A percentile compares a stretch with the other conserved stretches of the same genome.
These are phyloP conservation scores for Hirudinaria manillensis DNA, from an alignment of 2,888 invertebrate genomes.

Conservation along the genomic window DNA sequence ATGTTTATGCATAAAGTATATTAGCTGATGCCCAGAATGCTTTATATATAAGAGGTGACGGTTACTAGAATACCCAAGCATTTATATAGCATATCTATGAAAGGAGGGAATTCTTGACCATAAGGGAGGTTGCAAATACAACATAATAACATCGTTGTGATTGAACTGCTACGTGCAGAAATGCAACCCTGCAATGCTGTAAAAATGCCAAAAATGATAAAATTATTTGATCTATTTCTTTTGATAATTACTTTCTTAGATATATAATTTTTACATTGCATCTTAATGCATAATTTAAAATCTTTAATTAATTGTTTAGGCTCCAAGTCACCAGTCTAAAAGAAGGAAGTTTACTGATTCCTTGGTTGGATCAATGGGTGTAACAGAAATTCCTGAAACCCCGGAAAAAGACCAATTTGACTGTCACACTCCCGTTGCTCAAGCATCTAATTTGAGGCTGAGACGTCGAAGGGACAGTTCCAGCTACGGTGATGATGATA, in stretches of 20 bases:
- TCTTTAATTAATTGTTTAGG: not conserved
- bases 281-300: not conserved
- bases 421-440: not conserved
- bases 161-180: too few relatives aligned
- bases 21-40: too few relatives aligned
- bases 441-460: not conserved
- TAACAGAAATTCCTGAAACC: conserved; percentile 5
- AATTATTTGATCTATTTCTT: too few relatives aligned
- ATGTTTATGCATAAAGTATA: too few relatives aligned
- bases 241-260: not conserved
- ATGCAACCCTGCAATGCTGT: too few relatives aligned
- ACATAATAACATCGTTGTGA: too few relatives aligned
- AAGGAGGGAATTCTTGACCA: too few relatives aligned
- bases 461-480: not conserved
- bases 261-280: not conserved
- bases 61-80: too few relatives aligned
- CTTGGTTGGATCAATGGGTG: not conserved
- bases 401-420: conserved; percentile 1
- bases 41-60: too few relatives aligned
- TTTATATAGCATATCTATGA: too few relatives aligned
- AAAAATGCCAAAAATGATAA: too few relatives aligned
- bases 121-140: too few relatives aligned
- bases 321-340: not conserved
- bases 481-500: not conserved
- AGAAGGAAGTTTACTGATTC: not conserved